phyloP scores from a whole-genome alignment of 1,140 invertebrate species.

The Lordiphosa mommai region DNA sequence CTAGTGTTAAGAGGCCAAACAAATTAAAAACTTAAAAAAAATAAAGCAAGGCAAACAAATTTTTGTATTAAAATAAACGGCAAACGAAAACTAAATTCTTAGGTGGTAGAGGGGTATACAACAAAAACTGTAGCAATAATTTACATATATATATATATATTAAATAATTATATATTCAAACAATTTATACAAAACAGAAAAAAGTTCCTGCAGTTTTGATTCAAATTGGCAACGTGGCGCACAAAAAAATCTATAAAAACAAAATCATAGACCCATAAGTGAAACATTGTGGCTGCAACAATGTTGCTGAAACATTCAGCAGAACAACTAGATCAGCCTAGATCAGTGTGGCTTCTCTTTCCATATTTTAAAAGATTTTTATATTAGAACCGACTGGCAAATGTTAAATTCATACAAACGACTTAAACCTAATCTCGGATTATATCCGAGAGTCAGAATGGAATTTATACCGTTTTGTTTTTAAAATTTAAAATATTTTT shows the following conservation, averaged over 20 bases:
- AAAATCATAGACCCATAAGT: conserved; percentile 4
- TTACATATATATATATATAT: conserved; percentile 23
- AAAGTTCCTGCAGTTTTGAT: conserved; percentile 72
- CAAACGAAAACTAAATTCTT: conserved; percentile 41
- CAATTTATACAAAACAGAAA: conserved; percentile 60
- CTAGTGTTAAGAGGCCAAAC: conserved; percentile 52
- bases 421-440: too few species aligned
- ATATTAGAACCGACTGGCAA: too few species aligned
- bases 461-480: too few species aligned
- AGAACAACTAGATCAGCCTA: background rate
- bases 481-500: too few species aligned
- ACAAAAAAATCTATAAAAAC: conserved; percentile 12
- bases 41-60: conserved; percentile 18
- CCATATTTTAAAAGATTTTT: too few species aligned
- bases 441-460: too few species aligned
- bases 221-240: conserved; percentile 56
- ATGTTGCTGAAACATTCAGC: conserved; percentile 1
- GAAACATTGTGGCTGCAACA: background rate
- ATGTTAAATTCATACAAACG: too few species aligned
- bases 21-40: background rate
- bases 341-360: too few species aligned
- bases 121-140: conserved; percentile 22
- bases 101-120: conserved; percentile 51
- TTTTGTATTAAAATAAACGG: conserved; percentile 53
- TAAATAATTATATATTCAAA: conserved; percentile 23